phyloP scores from a whole-genome alignment of 2,797 vertebrate genomes.

The Peromyscus eremicus region DNA sequence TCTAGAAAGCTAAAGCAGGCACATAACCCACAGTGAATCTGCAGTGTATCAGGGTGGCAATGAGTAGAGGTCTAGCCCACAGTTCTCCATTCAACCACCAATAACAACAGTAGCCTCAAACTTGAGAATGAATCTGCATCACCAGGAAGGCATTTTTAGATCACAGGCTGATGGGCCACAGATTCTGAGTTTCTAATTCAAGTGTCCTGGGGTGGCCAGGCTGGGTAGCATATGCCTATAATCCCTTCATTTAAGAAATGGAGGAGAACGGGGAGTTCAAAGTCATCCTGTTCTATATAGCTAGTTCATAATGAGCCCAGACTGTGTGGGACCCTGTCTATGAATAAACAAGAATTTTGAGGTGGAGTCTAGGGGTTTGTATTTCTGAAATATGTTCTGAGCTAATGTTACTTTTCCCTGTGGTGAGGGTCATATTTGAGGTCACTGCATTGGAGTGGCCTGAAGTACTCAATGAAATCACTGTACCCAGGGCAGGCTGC shows the following conservation, averaged over 20 bases:
- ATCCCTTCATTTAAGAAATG: background rate
- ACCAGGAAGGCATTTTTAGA: background rate
- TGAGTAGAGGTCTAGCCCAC: background rate
- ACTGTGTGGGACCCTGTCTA: background rate
- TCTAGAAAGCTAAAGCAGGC: background rate
- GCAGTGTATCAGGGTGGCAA: background rate
- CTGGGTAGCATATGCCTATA: background rate
- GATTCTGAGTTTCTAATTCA: background rate
- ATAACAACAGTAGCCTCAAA: background rate
- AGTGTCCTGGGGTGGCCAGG: background rate
- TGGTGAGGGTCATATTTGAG: background rate
- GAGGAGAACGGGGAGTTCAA: background rate
- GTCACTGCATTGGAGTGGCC: background rate
- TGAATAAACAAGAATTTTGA: background rate
- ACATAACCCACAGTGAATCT: background rate
- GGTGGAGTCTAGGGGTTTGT: background rate
- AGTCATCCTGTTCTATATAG: background rate
- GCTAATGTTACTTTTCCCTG: background rate
- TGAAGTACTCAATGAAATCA: constrained; percentile 17
- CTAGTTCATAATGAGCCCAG: background rate
- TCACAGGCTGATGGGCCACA: no score
- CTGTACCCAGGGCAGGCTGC: background rate
- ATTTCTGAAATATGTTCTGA: background rate
- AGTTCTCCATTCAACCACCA: background rate
- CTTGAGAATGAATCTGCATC: background rate